Base-by-base conservation (phyloP, 2,797 vertebrate genomes). In the Phylloscopus collybita region DNA sequence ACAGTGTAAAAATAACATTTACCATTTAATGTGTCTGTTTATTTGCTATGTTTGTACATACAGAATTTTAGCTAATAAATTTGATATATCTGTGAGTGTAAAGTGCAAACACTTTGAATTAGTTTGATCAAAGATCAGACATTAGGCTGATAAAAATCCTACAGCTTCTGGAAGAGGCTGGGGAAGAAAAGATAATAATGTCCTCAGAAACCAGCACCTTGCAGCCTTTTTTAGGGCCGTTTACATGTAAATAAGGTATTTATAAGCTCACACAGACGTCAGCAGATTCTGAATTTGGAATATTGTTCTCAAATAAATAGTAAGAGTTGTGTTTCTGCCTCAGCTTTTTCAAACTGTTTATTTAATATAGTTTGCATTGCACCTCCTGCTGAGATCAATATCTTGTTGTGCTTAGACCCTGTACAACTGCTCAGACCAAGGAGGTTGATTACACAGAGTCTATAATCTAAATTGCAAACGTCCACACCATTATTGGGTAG, bases 51-150 rank as follows among this genome's bases (percentile, higher is more conserved):
- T 94, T 88, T 86, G 85, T 59, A 88, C 50, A 83, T 80, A 70
- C 49, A 95, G 83, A 95, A 94, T 95, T 97, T 97, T 79, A 93
- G 88, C 79, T 94, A 97, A 97, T 97, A 97, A 97, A 97, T 96
- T 84, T 96, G 80, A 95, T 97, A 29, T 85, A 96, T 94, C 69
- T 88, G 27, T 42, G 47, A 93, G 67, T 90, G 73, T 73, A 95
- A 96, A 98, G 92, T 95, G 84, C 93, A 97, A 95, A 91, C 85
- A 85, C 82, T 97, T 97, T 95, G 97, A 96, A 97, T 97, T 95
- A 97, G 44, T 96, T 97, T 97, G 96, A 97, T 96, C 94, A 95
- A 97, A 97, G 95, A 94, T 95, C 90, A 95, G 67, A 57, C 50
- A 95, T 94, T 95, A 95, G 51, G 42, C 82, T 96, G 97, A 97